phyloP scores from a whole-genome alignment of 2,113 vertebrate species.

The Chauna torquata region DNA sequence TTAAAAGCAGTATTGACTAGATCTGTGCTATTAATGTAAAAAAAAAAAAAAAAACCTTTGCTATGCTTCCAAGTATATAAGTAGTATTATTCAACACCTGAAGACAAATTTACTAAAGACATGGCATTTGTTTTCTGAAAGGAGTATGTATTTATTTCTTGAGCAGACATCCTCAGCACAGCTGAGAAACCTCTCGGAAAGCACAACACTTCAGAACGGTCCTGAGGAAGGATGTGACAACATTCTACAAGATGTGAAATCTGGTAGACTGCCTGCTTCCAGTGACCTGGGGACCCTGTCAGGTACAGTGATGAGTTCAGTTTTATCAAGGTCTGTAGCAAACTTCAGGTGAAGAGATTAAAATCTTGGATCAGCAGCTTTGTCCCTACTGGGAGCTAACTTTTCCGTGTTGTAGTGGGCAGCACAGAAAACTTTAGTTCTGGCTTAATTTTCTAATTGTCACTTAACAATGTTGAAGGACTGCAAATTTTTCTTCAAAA shows the following conservation, averaged over 20 bases:
- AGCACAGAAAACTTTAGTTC: background rate
- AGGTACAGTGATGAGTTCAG: background rate
- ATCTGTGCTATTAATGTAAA: background rate
- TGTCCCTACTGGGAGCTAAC: background rate
- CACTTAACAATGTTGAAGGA: background rate
- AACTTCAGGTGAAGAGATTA: background rate
- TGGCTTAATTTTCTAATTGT: background rate
- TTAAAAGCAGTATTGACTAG: background rate
- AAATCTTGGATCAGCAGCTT: background rate
- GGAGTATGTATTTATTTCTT: background rate
- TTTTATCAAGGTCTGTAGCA: background rate
- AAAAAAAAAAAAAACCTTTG: background rate
- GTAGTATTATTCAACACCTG: background rate
- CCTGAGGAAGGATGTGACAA: constrained; percentile 42
- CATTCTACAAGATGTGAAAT: constrained; percentile 12
- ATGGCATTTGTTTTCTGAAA: background rate
- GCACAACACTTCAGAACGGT: background rate
- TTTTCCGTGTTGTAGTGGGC: background rate
- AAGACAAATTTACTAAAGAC: background rate
- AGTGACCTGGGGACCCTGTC: background rate
- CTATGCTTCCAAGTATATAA: background rate
- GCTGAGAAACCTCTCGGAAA: background rate
- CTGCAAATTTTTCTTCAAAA: background rate
- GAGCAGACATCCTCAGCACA: background rate
- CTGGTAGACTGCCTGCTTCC: constrained; percentile 19